Base-by-base conservation (phyloP, 2,113 vertebrate species). In the Paradisaea rubra region DNA sequence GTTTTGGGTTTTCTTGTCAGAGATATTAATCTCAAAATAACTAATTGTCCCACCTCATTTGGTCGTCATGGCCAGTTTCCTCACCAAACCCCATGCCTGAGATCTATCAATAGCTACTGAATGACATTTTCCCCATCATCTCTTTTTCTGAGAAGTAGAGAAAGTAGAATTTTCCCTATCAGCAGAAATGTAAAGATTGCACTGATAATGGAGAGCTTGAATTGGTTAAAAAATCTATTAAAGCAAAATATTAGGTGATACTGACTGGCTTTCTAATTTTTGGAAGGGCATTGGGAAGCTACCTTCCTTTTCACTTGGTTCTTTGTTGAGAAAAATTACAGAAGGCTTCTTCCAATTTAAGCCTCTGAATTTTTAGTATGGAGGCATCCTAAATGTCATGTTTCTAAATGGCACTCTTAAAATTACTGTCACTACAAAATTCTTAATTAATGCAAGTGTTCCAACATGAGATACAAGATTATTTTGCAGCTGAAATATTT, bases 401-500 rank as follows among this genome's bases (percentile, higher is more conserved):
- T 89, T 95, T 92, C 61, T 89, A 94, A 92, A 91, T 69, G 72
- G 44, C 49, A 84, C 56, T 78, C 42, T 94, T 92, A 85, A 96
- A 95, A 87, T 92, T 94, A 87, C 92, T 90, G 83, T 89, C 89
- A 96, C 91, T 91, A 94, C 73, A 94, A 77, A 93, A 91, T 93
- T 91, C 65, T 71, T 94, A 94, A 95, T 93, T 86, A 96, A 85
- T 92, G 89, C 81, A 89, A 93, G 44, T 72, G 65, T 86, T 95
- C 73, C 63, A 89, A 47, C 72, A 76, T 79, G 45, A 92, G 89
- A 83, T 68, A 56, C 2, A 11, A 69, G 77, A 76, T 86, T 85
- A 89, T 93, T 93, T 85, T 95, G 84, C 77, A 89, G 65, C 76
- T 87, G 65, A 91, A 93, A 50, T 95, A 95, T 95, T 95, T 95